Evolutionary conservation across 2,113 vertebrate genomes (phyloP), one percentile per base, ranked within the genome.

Genomic region (Tragulus kanchil): DNA sequence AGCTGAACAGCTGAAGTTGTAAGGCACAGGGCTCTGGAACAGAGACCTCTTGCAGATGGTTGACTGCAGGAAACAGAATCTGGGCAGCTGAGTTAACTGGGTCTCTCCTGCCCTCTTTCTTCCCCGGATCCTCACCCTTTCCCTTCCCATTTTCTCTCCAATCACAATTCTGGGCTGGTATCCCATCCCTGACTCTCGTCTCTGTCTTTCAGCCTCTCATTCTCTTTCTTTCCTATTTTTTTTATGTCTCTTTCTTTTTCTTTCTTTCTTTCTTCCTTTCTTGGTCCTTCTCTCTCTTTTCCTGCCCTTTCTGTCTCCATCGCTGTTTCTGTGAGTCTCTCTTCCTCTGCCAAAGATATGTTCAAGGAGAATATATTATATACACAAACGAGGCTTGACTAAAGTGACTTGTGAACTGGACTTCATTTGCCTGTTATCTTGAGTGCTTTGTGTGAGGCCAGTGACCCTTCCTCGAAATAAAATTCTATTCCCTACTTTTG

Each of bases 381-480:
- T 3, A 26, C n/a, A 48, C 31, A 31, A 64, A 45, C 3, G 36
- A 64, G 0, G 2, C 45, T 50, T 82, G 16, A 42, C 73, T 25
- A 15, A 77, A 83, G 77, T 58, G 42, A 6, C 23, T 23, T 42
- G 85, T 61, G 90, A 81, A 28, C 31, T 31, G 17, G 71, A 25
- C 62, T 81, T 88, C 89, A 52, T 65, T 86, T 61, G 81, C 83
- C 84, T 94, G 85, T 75, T 85, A 48, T 45, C 81, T 67, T 86
- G 58, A 86, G 42, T 96, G 81, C 48, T 96, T 90, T 90, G 26
- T 54, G 69, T 25, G 36, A 54, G 83, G 54, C 90, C 16, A 62
- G 36, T 61, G 95, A 94, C 81, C 31, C 88, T 81, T 65, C 79
- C 85, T 84, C 54, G 50, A 93, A 83, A 71, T 54, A 92, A 56